These are phyloP conservation scores for Reticulitermes speratus DNA, from an alignment of 1,140 invertebrate species.

Conservation along the genomic window DNA sequence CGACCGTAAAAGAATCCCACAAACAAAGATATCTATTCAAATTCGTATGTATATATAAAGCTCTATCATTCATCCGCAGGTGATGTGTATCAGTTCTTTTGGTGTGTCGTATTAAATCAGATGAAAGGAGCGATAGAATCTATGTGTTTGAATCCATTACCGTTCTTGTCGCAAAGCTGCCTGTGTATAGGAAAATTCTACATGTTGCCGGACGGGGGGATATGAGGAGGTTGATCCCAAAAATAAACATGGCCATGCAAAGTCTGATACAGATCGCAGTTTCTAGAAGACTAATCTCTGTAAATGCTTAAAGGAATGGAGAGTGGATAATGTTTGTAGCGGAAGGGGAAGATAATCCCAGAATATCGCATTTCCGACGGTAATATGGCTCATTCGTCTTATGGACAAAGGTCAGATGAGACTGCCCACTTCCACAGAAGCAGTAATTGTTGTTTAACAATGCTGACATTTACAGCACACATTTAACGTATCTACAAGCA, in stretches of 20 bases:
- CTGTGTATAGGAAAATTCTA: not conserved
- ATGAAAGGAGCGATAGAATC: not conserved
- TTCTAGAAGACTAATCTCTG: not conserved
- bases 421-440: no score
- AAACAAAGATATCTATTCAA: not conserved
- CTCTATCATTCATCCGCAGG: not conserved
- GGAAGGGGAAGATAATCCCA: not conserved
- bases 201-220: not conserved
- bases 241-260: constrained; percentile 15
- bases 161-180: not conserved
- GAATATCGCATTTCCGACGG: not conserved
- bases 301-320: not conserved
- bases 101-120: not conserved
- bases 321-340: not conserved
- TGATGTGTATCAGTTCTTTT: not conserved
- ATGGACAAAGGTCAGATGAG: no score
- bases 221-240: not conserved
- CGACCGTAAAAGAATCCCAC: not conserved
- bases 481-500: no score
- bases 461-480: no score
- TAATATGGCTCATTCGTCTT: not conserved
- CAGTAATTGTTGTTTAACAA: no score
- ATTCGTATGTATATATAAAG: not conserved
- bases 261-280: not conserved
- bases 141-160: not conserved